These are phyloP conservation scores for Drosophila subpulchrella DNA, from an alignment of 1,140 invertebrate species.

Conservation along the genomic window DNA sequence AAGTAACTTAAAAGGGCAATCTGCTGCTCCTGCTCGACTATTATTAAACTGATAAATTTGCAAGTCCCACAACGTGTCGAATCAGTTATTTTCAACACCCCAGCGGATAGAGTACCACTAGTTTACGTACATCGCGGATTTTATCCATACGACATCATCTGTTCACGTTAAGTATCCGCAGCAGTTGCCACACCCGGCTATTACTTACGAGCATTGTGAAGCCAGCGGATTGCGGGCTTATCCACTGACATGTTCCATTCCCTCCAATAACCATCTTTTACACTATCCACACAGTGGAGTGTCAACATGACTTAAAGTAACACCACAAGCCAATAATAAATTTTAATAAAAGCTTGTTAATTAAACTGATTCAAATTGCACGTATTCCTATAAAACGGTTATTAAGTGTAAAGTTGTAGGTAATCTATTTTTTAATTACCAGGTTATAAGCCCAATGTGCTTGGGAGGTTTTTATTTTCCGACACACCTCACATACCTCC, in stretches of 20 bases:
- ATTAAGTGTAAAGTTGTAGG: too few relatives aligned
- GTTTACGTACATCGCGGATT: slow-evolving; percentile 48
- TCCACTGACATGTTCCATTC: slow-evolving; percentile 35
- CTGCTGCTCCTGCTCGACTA: slow-evolving; percentile 42
- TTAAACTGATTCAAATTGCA: too few relatives aligned
- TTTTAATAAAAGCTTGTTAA: too few relatives aligned
- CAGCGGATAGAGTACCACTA: slow-evolving; percentile 33
- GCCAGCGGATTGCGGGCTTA: slow-evolving; percentile 47
- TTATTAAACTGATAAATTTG: slow-evolving; percentile 78
- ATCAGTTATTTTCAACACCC: slow-evolving; percentile 41
- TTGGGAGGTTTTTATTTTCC: slow-evolving; percentile 9
- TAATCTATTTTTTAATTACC: not conserved
- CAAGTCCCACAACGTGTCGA: slow-evolving; percentile 50
- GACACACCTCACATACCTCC: slow-evolving; percentile 16
- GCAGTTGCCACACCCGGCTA: slow-evolving; percentile 43
- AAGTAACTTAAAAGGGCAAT: slow-evolving; percentile 35
- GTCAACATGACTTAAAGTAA: too few relatives aligned
- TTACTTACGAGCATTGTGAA: slow-evolving; percentile 45
- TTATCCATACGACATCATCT: slow-evolving; percentile 54
- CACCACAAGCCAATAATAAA: too few relatives aligned
- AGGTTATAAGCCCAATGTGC: slow-evolving; percentile 4
- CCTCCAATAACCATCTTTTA: slow-evolving; percentile 5
- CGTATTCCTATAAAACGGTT: too few relatives aligned
- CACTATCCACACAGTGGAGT: slow-evolving; percentile 4
- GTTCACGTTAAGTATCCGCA: slow-evolving; percentile 63